A percentile compares a stretch with the other conserved stretches of the same genome.
phyloP scores from a whole-genome alignment of 2,888 invertebrate genomes.

The Boloria euphrosyne region DNA sequence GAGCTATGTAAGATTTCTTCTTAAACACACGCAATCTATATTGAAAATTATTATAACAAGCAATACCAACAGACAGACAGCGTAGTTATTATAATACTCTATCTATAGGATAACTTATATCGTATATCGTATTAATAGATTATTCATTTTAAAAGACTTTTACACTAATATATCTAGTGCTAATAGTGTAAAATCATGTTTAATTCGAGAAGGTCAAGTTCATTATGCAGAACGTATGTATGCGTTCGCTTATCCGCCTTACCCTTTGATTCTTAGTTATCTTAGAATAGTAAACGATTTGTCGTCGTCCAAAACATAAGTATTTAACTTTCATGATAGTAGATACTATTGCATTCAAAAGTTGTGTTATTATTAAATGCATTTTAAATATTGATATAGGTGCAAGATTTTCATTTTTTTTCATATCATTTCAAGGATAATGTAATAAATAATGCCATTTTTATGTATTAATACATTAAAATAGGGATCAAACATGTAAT shows the following conservation, averaged over 20 bases:
- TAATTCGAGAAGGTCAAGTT: constrained; percentile 59
- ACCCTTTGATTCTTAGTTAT: constrained; percentile 68
- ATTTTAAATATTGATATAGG: too few species aligned
- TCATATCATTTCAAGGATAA: too few species aligned
- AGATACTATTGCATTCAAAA: constrained; percentile 49
- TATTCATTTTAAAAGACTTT: too few species aligned
- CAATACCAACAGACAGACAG: constrained; percentile 6
- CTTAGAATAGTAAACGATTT: constrained; percentile 73
- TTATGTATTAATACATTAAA: too few species aligned
- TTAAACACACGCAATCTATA: constrained; percentile 21
- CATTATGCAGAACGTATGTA: constrained; percentile 67
- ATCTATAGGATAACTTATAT: neutral
- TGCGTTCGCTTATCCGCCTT: constrained; percentile 55
- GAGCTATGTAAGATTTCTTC: constrained; percentile 18
- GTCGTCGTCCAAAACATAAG: constrained; percentile 71
- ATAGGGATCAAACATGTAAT: too few species aligned
- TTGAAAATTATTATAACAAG: constrained; percentile 12
- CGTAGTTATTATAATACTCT: constrained; percentile 1
- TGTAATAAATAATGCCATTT: too few species aligned
- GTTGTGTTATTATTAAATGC: neutral
- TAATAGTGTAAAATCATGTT: constrained; percentile 41
- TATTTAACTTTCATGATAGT: constrained; percentile 63
- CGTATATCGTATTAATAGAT: too few species aligned
- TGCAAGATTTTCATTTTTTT: neutral
- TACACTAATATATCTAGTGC: neutral